Evolutionary conservation across 2,113 vertebrate species (phyloP).

Genomic region (Aspidoscelis tigris): DNA sequence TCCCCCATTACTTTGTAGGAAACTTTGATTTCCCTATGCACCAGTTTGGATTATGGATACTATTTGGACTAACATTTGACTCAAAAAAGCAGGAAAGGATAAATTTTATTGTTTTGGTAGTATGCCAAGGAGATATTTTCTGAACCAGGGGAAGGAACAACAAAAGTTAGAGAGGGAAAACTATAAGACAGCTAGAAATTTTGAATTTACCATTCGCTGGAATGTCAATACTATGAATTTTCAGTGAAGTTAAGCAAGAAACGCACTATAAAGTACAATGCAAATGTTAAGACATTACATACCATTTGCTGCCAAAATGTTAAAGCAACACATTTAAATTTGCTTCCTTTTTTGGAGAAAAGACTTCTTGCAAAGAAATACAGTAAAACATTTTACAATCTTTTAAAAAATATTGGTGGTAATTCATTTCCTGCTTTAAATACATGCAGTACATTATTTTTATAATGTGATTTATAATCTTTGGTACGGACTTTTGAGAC

Average conservation of each 20-base stretch:
- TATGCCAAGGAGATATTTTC: not conserved
- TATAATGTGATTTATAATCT: slow-evolving; percentile 45
- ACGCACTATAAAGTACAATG: slow-evolving; percentile 44
- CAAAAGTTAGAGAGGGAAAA: slow-evolving; percentile 31
- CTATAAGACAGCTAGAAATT: slow-evolving; percentile 3
- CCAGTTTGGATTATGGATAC: not conserved
- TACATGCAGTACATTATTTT: slow-evolving; percentile 35
- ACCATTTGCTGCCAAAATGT: slow-evolving; percentile 41
- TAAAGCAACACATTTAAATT: slow-evolving; percentile 47
- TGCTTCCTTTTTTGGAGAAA: slow-evolving; percentile 55
- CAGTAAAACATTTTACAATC: slow-evolving; percentile 28
- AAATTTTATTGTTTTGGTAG: slow-evolving; percentile 1
- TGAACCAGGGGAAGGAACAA: slow-evolving; percentile 25
- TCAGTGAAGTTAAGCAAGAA: slow-evolving; percentile 15
- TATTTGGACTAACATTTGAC: slow-evolving; percentile 15
- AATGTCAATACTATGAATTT: slow-evolving; percentile 11
- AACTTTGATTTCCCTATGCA: not conserved
- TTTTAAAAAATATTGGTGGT: slow-evolving; percentile 32
- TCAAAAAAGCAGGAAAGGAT: not conserved
- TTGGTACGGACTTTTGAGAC: slow-evolving; percentile 25
- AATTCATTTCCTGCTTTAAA: slow-evolving; percentile 43
- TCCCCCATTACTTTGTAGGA: not conserved
- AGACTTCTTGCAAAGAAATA: slow-evolving; percentile 25
- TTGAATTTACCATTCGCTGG: slow-evolving; percentile 43
- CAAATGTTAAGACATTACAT: slow-evolving; percentile 41